phyloP scores from a whole-genome alignment of 2,888 invertebrate species.

The Camponotus fellah region DNA sequence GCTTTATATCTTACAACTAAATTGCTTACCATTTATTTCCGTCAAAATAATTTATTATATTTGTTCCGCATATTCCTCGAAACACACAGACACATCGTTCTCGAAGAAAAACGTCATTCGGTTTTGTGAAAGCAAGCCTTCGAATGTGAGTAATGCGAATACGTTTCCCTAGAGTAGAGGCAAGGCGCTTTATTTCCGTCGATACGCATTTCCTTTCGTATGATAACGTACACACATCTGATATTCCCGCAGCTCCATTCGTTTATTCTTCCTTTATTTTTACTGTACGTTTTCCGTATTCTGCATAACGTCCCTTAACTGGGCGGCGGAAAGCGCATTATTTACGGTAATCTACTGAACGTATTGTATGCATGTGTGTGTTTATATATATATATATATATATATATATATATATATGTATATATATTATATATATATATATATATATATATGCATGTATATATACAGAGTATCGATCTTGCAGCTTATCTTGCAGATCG shows the following conservation, averaged over 20 bases:
- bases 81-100: conserved; percentile 32
- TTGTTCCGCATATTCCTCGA: conserved; percentile 21
- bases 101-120: conserved; percentile 60
- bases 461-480: conserved; percentile 35
- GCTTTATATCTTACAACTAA: conserved; percentile 10
- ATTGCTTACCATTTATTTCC: conserved; percentile 2
- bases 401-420: no score
- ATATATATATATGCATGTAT: no score
- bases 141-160: conserved; percentile 66
- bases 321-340: conserved; percentile 43
- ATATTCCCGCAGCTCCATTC: conserved; percentile 38
- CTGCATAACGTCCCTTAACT: conserved; percentile 34
- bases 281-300: conserved; percentile 25
- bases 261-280: conserved; percentile 51
- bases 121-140: conserved; percentile 60
- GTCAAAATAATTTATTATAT: neutral
- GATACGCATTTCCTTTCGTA: conserved; percentile 62
- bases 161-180: conserved; percentile 50
- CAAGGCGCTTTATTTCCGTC: conserved; percentile 62
- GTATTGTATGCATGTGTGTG: neutral
- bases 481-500: conserved; percentile 33
- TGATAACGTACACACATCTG: conserved; percentile 47
- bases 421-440: no score
- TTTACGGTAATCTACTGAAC: conserved; percentile 45
- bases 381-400: no score